Conservation (phyloP, 2,113 vertebrate genomes). For the Epinephelus moara region DNA sequence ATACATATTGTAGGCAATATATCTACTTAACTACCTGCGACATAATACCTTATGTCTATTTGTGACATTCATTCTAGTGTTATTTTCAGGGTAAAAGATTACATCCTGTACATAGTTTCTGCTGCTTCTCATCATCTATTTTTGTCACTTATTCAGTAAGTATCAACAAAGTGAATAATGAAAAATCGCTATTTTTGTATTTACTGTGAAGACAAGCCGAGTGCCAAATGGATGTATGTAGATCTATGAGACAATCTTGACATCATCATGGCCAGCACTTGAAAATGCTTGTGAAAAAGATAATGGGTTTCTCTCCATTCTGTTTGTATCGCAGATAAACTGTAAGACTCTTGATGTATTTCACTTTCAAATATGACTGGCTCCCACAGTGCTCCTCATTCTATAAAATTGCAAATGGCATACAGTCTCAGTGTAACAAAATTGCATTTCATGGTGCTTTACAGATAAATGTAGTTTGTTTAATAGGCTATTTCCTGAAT, state of each 20-base stretch:
- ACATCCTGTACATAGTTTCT: not conserved
- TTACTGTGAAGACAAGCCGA: slow-evolving; percentile 3
- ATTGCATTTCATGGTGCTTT: slow-evolving; percentile 18
- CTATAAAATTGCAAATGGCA: slow-evolving; percentile 18
- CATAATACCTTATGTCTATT: not conserved
- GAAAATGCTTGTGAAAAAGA: slow-evolving; percentile 29
- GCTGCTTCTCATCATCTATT: not conserved
- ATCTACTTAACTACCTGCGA: not conserved
- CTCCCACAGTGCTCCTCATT: slow-evolving; percentile 9
- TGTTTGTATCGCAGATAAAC: slow-evolving; percentile 29
- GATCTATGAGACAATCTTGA: slow-evolving; percentile 23
- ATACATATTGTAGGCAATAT: not conserved
- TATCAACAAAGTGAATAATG: slow-evolving; percentile 19
- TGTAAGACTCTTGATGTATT: slow-evolving; percentile 27
- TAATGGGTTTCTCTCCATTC: slow-evolving; percentile 29
- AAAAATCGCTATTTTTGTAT: slow-evolving; percentile 27
- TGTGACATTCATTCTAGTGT: not conserved
- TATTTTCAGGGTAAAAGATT: not conserved
- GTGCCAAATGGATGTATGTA: slow-evolving; percentile 19
- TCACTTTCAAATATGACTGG: slow-evolving; percentile 34
- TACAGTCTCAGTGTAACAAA: not conserved
- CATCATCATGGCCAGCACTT: slow-evolving; percentile 2
- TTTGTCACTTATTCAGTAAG: not conserved
- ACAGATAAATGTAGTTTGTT: slow-evolving; percentile 42
- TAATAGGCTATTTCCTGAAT: slow-evolving; percentile 47